Percentiles rank a stretch among this genome's conserved stretches.
Conservation (phyloP, 2,888 invertebrate genomes). For the Spilarctia lutea region DNA sequence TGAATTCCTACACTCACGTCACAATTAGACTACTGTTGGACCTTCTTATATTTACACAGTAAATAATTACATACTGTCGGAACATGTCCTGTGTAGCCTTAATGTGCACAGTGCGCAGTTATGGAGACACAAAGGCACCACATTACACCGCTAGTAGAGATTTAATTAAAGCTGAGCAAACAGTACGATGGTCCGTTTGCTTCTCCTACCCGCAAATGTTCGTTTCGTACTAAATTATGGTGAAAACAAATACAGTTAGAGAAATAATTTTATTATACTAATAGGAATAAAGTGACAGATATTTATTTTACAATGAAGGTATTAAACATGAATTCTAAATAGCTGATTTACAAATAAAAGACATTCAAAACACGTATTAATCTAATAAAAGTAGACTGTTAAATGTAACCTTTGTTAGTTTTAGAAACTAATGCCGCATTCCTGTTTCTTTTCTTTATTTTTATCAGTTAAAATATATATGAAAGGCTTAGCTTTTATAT, state of each 20-base stretch:
- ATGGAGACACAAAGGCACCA: background rate
- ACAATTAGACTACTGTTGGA: background rate
- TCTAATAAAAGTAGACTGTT: no score
- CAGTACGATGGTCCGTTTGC: slow-evolving; percentile 9
- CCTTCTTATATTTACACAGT: background rate
- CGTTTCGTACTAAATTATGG: background rate
- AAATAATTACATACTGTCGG: background rate
- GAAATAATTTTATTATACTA: background rate
- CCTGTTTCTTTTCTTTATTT: no score
- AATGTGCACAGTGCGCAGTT: background rate
- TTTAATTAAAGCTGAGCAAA: slow-evolving; percentile 25
- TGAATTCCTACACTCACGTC: background rate
- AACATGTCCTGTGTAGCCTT: background rate
- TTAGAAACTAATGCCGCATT: no score
- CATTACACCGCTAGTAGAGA: slow-evolving; percentile 2
- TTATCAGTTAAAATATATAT: no score
- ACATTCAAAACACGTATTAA: background rate
- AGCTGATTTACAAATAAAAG: background rate
- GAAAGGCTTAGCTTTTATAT: no score
- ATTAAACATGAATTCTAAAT: background rate
- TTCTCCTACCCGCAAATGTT: background rate
- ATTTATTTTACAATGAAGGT: background rate
- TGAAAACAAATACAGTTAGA: background rate
- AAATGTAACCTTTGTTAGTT: no score
- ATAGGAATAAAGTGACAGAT: background rate